Conservation (phyloP, 2,888 invertebrate species). For the Pteria penguin region DNA sequence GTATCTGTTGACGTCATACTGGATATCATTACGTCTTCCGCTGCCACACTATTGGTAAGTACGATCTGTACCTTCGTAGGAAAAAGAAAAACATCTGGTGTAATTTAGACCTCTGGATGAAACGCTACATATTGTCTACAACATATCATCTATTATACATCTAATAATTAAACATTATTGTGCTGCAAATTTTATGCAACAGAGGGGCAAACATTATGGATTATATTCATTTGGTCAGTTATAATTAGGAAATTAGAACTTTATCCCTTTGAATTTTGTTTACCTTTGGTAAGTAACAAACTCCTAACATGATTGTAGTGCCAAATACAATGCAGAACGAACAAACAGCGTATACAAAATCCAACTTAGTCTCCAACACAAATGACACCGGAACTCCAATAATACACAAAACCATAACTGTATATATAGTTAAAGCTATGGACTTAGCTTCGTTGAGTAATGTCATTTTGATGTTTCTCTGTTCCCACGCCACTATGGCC, state of each 20-base stretch:
- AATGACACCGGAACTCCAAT: constrained; percentile 27
- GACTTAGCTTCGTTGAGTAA: constrained; percentile 33
- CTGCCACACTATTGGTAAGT: constrained; percentile 15
- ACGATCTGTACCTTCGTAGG: constrained; percentile 24
- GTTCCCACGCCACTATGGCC: constrained; percentile 33
- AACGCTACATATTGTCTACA: no score
- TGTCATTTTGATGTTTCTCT: constrained; percentile 31
- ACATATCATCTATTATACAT: no score
- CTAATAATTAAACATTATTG: no score
- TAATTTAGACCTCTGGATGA: no score
- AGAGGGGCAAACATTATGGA: no score
- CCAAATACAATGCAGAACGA: constrained; percentile 21
- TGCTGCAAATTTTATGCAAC: no score
- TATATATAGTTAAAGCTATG: constrained; percentile 37
- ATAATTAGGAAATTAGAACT: no score
- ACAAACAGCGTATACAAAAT: constrained; percentile 26
- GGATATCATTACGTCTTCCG: constrained; percentile 23
- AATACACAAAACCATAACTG: constrained; percentile 20
- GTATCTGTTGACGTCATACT: constrained; percentile 9
- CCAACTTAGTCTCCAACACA: constrained; percentile 20
- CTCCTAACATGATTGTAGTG: constrained; percentile 25
- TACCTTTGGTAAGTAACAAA: constrained; percentile 33
- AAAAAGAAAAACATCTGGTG: neutral
- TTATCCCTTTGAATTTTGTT: neutral
- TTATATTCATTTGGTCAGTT: no score